A percentile compares a stretch with the other conserved stretches of the same genome.
These are phyloP conservation scores for Falco peregrinus DNA, from an alignment of 2,797 vertebrate genomes.

Conservation along the genomic window DNA sequence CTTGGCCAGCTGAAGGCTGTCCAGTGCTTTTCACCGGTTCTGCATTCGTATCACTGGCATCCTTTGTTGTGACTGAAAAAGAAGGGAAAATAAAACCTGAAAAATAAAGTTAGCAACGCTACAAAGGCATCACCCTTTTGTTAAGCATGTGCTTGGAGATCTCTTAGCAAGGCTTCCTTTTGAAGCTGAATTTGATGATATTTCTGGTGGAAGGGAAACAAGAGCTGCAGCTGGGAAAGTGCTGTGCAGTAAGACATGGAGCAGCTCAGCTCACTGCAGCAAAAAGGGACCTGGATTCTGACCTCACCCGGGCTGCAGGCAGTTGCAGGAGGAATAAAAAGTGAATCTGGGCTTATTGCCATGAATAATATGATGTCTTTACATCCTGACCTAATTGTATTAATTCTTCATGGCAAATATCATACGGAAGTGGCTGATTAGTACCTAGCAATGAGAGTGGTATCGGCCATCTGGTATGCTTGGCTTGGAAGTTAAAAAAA, in stretches of 20 bases:
- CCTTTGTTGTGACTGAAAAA: background rate
- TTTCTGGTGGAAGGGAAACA: background rate
- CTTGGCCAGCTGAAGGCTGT: background rate
- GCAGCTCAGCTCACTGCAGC: background rate
- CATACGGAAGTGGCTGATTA: conserved; percentile 52
- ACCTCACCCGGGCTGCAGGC: background rate
- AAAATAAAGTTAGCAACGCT: background rate
- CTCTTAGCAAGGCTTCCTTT: background rate
- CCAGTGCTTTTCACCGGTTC: background rate
- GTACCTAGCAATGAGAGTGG: conserved; percentile 34
- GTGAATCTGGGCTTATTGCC: conserved; percentile 55
- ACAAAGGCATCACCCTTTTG: background rate
- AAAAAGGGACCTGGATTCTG: background rate
- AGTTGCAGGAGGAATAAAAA: conserved; percentile 19
- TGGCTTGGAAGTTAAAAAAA: background rate
- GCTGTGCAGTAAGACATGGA: background rate
- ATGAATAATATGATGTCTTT: conserved; percentile 58
- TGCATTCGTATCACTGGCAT: background rate
- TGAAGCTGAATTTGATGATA: background rate
- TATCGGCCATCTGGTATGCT: conserved; percentile 47
- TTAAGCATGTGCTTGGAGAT: background rate
- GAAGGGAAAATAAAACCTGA: background rate
- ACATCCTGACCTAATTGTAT: conserved; percentile 66
- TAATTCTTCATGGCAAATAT: conserved; percentile 66
- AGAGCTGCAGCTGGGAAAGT: background rate